Conservation (phyloP, 2,888 invertebrate species). For the Apamea epomidion region DNA sequence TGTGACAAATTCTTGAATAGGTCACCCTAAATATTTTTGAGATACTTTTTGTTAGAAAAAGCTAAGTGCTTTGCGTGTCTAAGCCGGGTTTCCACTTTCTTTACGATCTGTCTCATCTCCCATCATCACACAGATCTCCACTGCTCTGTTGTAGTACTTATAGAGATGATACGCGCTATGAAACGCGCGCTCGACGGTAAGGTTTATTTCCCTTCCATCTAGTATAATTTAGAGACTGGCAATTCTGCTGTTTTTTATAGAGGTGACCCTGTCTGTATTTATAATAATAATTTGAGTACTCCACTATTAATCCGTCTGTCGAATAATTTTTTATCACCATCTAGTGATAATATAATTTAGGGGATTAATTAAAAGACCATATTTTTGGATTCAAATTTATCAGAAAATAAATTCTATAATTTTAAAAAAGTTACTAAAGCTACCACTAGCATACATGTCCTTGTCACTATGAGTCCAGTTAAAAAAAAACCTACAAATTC, state of each 20-base stretch:
- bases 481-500: constrained; percentile 71
- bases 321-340: neutral
- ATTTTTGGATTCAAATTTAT: neutral
- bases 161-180: neutral
- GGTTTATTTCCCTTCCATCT: neutral
- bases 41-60: neutral
- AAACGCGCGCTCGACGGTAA: neutral
- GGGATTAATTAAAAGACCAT: neutral
- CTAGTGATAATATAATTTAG: neutral
- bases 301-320: neutral
- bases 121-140: neutral
- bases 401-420: neutral
- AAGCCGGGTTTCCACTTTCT: neutral
- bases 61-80: neutral
- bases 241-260: constrained; percentile 4
- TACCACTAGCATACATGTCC: constrained; percentile 8
- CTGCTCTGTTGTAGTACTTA: neutral
- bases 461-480: constrained; percentile 39
- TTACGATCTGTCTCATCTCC: neutral
- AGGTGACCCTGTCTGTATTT: neutral
- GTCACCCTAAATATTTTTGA: neutral
- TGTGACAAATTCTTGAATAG: neutral
- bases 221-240: constrained; percentile 13
- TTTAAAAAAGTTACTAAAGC: neutral
- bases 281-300: neutral